A percentile compares a stretch with the other conserved stretches of the same genome.
Conservation (phyloP, 2,888 invertebrate genomes). For the Campoletis raptor region DNA sequence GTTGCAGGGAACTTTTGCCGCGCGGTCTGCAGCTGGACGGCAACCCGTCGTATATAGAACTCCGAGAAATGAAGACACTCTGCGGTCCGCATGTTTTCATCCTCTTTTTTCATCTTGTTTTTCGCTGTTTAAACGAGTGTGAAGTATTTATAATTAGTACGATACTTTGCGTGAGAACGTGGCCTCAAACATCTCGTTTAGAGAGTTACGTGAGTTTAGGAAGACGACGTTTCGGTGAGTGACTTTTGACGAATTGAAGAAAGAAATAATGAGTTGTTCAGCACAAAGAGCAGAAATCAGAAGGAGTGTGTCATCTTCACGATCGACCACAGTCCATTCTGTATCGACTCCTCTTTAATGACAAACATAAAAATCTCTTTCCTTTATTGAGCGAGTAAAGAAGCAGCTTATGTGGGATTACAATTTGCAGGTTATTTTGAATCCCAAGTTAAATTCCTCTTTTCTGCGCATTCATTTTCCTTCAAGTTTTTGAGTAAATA, state of each 20-base stretch:
- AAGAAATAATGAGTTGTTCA: background rate
- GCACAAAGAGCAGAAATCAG: background rate
- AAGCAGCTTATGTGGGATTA: background rate
- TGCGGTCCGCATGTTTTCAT: slow-evolving; percentile 29
- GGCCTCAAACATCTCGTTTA: background rate
- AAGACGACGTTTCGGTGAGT: slow-evolving; percentile 39
- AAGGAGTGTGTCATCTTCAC: background rate
- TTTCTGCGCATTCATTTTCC: background rate
- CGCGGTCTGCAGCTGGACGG: slow-evolving; percentile 73
- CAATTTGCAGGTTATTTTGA: background rate
- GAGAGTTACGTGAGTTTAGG: slow-evolving; percentile 9
- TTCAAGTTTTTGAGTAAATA: background rate
- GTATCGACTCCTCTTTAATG: background rate
- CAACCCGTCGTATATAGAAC: slow-evolving; percentile 66
- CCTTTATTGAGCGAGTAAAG: background rate
- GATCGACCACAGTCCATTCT: background rate
- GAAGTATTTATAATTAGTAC: slow-evolving; percentile 57
- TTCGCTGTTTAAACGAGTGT: slow-evolving; percentile 48
- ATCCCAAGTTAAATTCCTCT: background rate
- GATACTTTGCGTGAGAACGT: slow-evolving; percentile 62
- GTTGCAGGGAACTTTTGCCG: slow-evolving; percentile 69
- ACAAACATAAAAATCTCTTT: background rate
- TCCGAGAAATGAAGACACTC: slow-evolving; percentile 40
- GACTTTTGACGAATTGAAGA: slow-evolving; percentile 33
- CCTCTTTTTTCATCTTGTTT: slow-evolving; percentile 9